Evolutionary conservation across 2,797 vertebrate genomes (phyloP), one percentile per base, ranked within the genome.

Genomic region (Chaenodraco wilsoni): DNA sequence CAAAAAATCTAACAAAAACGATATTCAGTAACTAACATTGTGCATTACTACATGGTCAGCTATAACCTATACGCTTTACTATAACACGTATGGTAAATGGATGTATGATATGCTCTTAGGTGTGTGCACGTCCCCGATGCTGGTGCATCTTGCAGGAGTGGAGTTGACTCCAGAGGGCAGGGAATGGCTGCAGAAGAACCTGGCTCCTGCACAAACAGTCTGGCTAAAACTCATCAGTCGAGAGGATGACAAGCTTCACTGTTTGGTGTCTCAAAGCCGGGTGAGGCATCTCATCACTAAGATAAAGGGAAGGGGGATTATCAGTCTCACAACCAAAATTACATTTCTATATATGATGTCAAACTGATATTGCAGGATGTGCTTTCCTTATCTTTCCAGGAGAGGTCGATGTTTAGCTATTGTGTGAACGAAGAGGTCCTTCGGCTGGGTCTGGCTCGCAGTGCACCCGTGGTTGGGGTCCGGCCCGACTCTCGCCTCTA

Each of bases 171-270:
- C 94, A 0, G 85, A 93, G 0, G 96, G 94, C 56, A 71, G 45
- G 3, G 40, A 57, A 12, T 99, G 98, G 97, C 91, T 99, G 59
- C 88, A 89, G 74, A 74, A 77, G 13, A 94, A 95, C 73, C 71
- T 99, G 56, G 86, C 79, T 61, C 94, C 95, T 31, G 74, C 87
- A 1, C 93, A 97, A 72, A 85, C 58, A 0, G 81, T 99, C 2
- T 97, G 97, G 97, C 94, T 99, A 61, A 96, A 97, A 33, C 95
- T 98, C 46, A 94, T 99, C 13, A 94, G 94, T 60, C 93, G 95
- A 77, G 94, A 98, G 23, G 88, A 95, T 1, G 76, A 92, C 2
- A 78, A 40, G 0, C 93, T 99, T 0, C 90, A 97, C 82, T 99
- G 97, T 91, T 89, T 96, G 27, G 93, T 99, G 65, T 93, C 90